Evolutionary conservation across 1,140 invertebrate species (phyloP), one percentile per base, ranked within the genome.

Genomic region (Dendrolimus kikuchii): DNA sequence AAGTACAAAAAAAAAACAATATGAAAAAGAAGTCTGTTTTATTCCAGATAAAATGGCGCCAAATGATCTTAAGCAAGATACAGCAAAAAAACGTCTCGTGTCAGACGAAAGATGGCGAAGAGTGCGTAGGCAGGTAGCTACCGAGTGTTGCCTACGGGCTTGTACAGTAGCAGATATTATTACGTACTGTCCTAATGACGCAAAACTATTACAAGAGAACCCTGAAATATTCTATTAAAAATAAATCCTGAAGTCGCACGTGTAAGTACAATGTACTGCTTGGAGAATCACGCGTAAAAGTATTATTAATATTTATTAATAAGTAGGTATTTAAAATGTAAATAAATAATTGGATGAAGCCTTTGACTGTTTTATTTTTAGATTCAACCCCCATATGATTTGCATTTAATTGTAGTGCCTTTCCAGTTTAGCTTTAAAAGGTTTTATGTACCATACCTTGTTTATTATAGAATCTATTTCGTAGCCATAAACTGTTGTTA

Each of bases 81-180:
- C 56, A 38, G 64, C 56, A 6, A 69, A 61, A 40, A 42, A 51
- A 52, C 58, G 70, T 4, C 38, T 68, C 36, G n/a, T 66, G 4
- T 52, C 53, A 7, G 58, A 68, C 43, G 57, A 64, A 7, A 65
- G 58, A n/a, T 70, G 67, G 74, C 55, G 59, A 10, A 74, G 81
- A 40, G 61, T 78, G 48, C 68, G 74, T n/a, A 62, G 81, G 46
- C 81, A 84, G 52, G 68, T 85, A 0, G 79, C 74, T 0, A 67
- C 51, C 10, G 77, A 85, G 46, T 85, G 79, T 49, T 85, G 77
- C 51, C 62, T 74, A 8, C 48, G 59, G 6, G 64, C 81, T 0
- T 85, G 81, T 53, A 80, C 79, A 1, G 66, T 85, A 10, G 68
- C 60, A 5, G 74, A 75, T 46, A 67, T 85, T 36, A 72, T 85